These are phyloP conservation scores for Gerris lacustris DNA, from an alignment of 2,888 invertebrate genomes.

Conservation along the genomic window DNA sequence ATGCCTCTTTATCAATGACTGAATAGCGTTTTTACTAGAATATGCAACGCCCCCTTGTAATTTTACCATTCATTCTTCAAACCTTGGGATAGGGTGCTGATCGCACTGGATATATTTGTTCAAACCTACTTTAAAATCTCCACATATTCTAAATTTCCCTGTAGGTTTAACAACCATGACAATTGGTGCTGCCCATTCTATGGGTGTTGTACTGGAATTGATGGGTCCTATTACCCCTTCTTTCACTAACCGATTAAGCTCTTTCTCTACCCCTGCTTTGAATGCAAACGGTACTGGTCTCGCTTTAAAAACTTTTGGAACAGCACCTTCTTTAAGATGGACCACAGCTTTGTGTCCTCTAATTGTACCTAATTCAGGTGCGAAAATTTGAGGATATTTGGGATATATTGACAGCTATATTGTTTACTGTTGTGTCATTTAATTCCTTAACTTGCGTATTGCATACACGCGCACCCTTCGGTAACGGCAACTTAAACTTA, in stretches of 20 bases:
- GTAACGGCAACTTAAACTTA: conserved; percentile 20
- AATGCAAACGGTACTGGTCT: conserved; percentile 5
- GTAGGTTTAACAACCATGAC: conserved; percentile 6
- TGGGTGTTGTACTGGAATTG: not conserved
- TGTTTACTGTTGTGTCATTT: not conserved
- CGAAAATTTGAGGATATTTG: not conserved
- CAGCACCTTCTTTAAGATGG: not conserved
- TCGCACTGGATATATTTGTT: conserved; percentile 6
- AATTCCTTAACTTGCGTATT: not conserved
- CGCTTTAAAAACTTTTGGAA: conserved; percentile 7
- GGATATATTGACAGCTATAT: no score
- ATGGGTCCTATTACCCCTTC: conserved; percentile 5
- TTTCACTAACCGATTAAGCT: not conserved
- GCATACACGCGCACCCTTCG: conserved; percentile 22
- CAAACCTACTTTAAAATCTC: not conserved
- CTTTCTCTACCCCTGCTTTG: not conserved
- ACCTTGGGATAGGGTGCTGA: conserved; percentile 1
- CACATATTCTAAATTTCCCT: conserved; percentile 7
- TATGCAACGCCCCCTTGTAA: not conserved
- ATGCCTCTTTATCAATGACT: conserved; percentile 10
- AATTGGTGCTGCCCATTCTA: conserved; percentile 5
- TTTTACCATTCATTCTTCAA: not conserved
- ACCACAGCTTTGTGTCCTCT: not conserved
- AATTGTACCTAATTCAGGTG: not conserved
- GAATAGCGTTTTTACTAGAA: conserved; percentile 10